Evolutionary conservation across 2,797 vertebrate genomes (phyloP).

Genomic region (Protonibea diacanthus): DNA sequence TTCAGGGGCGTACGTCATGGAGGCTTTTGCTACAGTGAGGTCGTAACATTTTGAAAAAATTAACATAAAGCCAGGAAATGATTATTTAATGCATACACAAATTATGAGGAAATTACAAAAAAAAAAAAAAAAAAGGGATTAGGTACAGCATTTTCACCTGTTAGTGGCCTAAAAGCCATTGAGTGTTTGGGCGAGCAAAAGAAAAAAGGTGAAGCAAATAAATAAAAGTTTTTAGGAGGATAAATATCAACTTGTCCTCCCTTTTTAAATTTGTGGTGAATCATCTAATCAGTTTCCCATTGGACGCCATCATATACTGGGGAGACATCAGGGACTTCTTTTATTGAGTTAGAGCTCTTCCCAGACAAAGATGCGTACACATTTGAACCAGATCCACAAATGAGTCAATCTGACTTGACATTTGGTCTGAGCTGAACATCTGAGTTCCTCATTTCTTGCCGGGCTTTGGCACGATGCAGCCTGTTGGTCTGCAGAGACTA

Average conservation of each 20-base stretch:
- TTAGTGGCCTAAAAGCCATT: neutral
- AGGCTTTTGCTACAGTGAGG: constrained; percentile 39
- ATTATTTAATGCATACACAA: constrained; percentile 9
- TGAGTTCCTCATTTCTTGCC: constrained; percentile 64
- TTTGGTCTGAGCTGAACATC: constrained; percentile 66
- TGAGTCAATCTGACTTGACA: constrained; percentile 72
- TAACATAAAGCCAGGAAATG: constrained; percentile 14
- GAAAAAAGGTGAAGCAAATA: rapidly evolving
- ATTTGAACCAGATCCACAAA: constrained; percentile 71
- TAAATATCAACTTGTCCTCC: constrained; percentile 18
- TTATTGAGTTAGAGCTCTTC: constrained; percentile 44
- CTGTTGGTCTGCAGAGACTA: constrained; percentile 59
- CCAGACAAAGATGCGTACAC: constrained; percentile 45
- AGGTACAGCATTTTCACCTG: neutral
- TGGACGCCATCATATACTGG: constrained; percentile 3
- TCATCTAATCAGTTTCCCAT: constrained; percentile 30
- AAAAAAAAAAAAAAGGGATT: too few relatives aligned
- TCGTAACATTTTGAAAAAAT: constrained; percentile 46
- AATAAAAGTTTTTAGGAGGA: neutral
- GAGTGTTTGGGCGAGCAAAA: neutral
- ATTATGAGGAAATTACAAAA: constrained; percentile 1
- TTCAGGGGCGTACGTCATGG: constrained; percentile 30
- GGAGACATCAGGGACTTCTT: constrained; percentile 34
- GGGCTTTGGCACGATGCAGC: constrained; percentile 44
- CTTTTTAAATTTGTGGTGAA: constrained; percentile 20